Base-by-base conservation (phyloP, 2,888 invertebrate species). In the Meiosimyza platycephala region DNA sequence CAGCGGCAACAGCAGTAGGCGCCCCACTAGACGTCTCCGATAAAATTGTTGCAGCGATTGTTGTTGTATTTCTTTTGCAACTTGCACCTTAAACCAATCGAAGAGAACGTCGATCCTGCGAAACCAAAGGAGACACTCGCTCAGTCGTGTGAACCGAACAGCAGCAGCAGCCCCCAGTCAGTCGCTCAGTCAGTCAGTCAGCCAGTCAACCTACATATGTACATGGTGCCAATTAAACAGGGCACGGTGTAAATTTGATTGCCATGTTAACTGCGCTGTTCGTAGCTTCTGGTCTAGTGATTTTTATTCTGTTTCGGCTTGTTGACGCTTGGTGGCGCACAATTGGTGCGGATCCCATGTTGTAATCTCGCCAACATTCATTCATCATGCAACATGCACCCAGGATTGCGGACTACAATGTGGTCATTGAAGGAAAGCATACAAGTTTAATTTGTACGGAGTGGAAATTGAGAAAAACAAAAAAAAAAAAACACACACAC, bases 171-270 rank as follows among this genome's bases (percentile, higher is more conserved):
- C n/a, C 48, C 33, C 60, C 28, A 65, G 48, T 33, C 63, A 64
- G 64, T 57, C 62, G 2, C 22, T 22, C 22, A 66, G 64, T 63
- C 69, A 72, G 64, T 70, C 74, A 74, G 59, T 48, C 50, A 64
- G 55, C 51, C 52, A 69, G 64, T 70, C 74, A 72, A 64, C 60
- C 74, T 65, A 52, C 50, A 70, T 40, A 51, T 72, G 50, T 72
- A 63, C 62, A 73, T 54, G 70, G 12, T 70, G 70, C 70, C 70
- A 70, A 70, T 70, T 70, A 70, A 70, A 70, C 54, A 40, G 70
- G 54, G 47, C 54, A 54, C 63, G 62, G 47, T 70, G 70, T 70
- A 70, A 40, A 40, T 70, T 70, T 70, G 70, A 70, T 70, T 70
- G 70, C 63, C 62, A 40, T 70, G 70, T 70, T 70, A 54, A 62